Conservation (phyloP, 2,888 invertebrate genomes). For the Hetaerina titia region DNA sequence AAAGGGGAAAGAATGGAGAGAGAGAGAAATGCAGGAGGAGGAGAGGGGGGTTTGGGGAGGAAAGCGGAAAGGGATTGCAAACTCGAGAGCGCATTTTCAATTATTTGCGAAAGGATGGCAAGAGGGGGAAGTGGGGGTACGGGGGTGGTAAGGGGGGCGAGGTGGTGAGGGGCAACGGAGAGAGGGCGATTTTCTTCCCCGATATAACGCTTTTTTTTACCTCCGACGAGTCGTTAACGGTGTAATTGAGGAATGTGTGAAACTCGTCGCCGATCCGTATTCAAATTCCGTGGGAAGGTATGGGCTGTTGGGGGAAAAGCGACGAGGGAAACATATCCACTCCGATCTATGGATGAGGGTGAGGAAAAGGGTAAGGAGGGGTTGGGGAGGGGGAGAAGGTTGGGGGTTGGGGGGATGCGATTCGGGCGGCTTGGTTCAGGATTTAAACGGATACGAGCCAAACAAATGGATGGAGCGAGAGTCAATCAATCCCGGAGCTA, state of each 20-base stretch:
- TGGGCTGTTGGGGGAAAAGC: too few relatives aligned
- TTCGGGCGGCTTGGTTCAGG: too few relatives aligned
- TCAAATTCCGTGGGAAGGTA: background rate
- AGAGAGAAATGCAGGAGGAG: background rate
- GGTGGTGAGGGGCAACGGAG: background rate
- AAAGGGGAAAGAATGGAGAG: too few relatives aligned
- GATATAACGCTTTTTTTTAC: background rate
- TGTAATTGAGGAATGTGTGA: slow-evolving; percentile 8
- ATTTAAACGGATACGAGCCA: too few relatives aligned
- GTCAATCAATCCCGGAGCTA: too few relatives aligned
- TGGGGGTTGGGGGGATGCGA: background rate
- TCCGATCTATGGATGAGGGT: background rate
- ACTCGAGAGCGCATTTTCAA: background rate
- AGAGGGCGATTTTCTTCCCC: background rate
- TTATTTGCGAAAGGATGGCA: background rate
- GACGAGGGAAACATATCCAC: background rate
- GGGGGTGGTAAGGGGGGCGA: too few relatives aligned
- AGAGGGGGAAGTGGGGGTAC: too few relatives aligned
- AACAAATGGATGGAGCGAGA: too few relatives aligned
- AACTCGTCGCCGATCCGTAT: background rate
- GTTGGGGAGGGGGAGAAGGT: background rate
- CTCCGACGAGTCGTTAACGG: background rate
- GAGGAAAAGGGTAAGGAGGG: background rate
- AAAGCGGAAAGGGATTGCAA: background rate
- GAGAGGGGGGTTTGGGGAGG: background rate